Evolutionary conservation across 2,888 invertebrate species (phyloP), one percentile per base, ranked within the genome.

Genomic region (Sialis fuliginosa): DNA sequence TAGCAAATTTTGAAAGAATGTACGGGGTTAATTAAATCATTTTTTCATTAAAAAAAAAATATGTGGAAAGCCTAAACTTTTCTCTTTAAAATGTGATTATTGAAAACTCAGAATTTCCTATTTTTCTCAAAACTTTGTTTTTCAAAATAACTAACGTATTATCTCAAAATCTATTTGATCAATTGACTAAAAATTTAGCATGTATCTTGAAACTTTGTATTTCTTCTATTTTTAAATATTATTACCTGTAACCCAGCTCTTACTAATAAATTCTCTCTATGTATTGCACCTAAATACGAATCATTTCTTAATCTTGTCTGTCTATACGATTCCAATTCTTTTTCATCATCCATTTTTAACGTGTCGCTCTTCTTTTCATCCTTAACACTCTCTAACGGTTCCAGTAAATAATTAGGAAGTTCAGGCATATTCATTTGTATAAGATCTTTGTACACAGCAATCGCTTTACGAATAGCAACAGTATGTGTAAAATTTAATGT

Each of bases 361-460:
- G 30, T 55, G 47, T 62, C 63, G 44, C 60, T 58, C n/a, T 64
- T 65, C 39, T 58, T 62, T 33, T 46, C 47, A 35, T 47, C 47
- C 35, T 47, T 47, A 31, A 55, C 53, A 50, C 67, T 67, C 7
- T 75, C 77, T n/a, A 74, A 66, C 5, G 75, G 72, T 58, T 81
- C 81, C 54, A 88, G 63, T 62, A 90, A 74, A 61, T 91, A 91
- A 0, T 83, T 79, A 0, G 89, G 90, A 48, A 87, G 72, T 61
- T 85, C 85, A 48, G 75, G 65, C 56, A 81, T 79, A 61, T 81
- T 86, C 68, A 83, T 80, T 59, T 89, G 89, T 68, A 96, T 92
- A 84, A 96, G 88, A 64, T 96, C 93, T 62, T 90, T 87, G 62
- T 96, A 96, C 4, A 93, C 84, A 40, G 84, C 79, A 54, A 96